phyloP scores from a whole-genome alignment of 2,797 vertebrate genomes.

The Pantherophis vulpinus region DNA sequence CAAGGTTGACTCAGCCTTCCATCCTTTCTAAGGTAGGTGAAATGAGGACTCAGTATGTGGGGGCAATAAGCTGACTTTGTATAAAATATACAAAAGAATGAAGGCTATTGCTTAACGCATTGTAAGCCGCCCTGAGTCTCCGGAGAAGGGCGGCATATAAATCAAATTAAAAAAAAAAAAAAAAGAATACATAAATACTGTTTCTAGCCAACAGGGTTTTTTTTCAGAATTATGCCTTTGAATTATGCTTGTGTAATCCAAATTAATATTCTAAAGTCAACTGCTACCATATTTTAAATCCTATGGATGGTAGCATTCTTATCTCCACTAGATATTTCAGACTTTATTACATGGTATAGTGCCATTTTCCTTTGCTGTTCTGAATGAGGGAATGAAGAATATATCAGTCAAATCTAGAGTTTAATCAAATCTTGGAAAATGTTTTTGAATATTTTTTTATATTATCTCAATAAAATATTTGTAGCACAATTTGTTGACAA shows the following conservation, averaged over 20 bases:
- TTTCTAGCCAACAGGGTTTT: background rate
- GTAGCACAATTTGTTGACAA: background rate
- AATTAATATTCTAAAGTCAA: background rate
- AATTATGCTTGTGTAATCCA: background rate
- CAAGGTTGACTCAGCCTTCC: too few relatives aligned
- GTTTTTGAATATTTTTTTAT: background rate
- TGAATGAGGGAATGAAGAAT: background rate
- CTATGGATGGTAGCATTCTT: background rate
- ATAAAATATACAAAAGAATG: too few relatives aligned
- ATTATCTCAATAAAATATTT: background rate
- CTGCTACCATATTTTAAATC: background rate
- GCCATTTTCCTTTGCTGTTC: background rate
- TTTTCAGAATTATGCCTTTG: background rate
- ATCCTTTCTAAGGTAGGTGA: too few relatives aligned
- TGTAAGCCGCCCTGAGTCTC: too few relatives aligned
- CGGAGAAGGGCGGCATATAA: too few relatives aligned
- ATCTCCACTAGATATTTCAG: background rate
- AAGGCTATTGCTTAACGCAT: too few relatives aligned
- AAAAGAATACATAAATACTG: background rate
- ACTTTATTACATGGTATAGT: background rate
- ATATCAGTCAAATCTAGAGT: background rate
- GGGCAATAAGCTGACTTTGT: too few relatives aligned
- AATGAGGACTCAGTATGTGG: too few relatives aligned
- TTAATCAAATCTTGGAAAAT: background rate
- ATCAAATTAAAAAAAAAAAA: too few relatives aligned